Conservation (phyloP, 92 coral and sea anemone species). For the Muricea muricata region DNA sequence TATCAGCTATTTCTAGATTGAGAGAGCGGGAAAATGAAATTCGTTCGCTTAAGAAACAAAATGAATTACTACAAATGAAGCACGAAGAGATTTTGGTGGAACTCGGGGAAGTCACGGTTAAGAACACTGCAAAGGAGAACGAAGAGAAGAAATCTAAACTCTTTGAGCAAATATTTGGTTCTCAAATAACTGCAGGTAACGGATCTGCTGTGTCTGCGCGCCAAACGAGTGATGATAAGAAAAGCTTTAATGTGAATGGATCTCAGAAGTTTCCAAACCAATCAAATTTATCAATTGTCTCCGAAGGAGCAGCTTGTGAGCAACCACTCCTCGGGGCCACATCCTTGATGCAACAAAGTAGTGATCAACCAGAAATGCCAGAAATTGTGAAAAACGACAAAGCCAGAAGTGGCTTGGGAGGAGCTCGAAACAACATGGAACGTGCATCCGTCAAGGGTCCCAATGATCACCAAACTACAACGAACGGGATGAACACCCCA, state of each 20-base stretch:
- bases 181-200: background rate
- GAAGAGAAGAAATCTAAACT: background rate
- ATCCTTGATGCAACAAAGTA: background rate
- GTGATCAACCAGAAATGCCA: background rate
- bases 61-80: background rate
- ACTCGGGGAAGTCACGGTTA: background rate
- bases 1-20: background rate
- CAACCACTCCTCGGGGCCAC: background rate
- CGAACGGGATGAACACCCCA: background rate
- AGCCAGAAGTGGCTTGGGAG: background rate
- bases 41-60: background rate
- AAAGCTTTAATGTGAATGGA: background rate
- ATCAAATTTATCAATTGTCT: background rate
- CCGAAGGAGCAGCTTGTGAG: background rate
- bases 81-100: background rate
- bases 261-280: background rate
- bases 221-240: background rate
- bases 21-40: background rate
- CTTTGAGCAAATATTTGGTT: background rate
- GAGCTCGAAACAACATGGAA: background rate
- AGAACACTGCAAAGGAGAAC: background rate
- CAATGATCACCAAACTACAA: background rate
- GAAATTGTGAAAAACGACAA: background rate
- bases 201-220: background rate
- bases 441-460: too few relatives aligned